Conservation (phyloP, 2,113 vertebrate genomes). For the Oreochromis aureus region DNA sequence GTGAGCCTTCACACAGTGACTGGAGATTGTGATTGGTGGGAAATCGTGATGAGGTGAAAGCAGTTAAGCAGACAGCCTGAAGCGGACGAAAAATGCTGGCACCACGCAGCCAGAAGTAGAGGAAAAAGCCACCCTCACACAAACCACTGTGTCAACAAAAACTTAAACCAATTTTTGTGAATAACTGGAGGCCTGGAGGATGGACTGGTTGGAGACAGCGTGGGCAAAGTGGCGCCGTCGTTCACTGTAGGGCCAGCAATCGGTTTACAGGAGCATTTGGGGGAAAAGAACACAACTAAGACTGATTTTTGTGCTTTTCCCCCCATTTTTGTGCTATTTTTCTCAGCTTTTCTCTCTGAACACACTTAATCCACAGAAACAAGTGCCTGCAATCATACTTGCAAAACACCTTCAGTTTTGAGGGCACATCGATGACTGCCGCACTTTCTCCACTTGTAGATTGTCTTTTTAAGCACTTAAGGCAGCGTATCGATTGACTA, state of each 20-base stretch:
- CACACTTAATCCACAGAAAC: neutral
- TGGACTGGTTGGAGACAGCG: neutral
- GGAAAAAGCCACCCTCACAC: neutral
- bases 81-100: neutral
- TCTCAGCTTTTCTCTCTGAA: neutral
- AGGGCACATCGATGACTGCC: neutral
- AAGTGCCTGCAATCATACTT: neutral
- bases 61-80: neutral
- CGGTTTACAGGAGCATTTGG: neutral
- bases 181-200: neutral
- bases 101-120: neutral
- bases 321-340: neutral
- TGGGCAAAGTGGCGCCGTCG: neutral
- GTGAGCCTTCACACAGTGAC: neutral
- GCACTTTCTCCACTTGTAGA: slow-evolving; percentile 5
- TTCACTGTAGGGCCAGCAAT: neutral
- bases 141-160: slow-evolving; percentile 31
- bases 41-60: neutral
- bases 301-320: neutral
- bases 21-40: neutral
- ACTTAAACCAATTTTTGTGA: slow-evolving; percentile 20
- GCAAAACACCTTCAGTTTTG: neutral
- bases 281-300: neutral
- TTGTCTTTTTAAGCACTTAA: slow-evolving; percentile 31
- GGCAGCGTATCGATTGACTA: slow-evolving; percentile 19